Conservation (phyloP, 2,113 vertebrate species). For the Cyprinus carpio region DNA sequence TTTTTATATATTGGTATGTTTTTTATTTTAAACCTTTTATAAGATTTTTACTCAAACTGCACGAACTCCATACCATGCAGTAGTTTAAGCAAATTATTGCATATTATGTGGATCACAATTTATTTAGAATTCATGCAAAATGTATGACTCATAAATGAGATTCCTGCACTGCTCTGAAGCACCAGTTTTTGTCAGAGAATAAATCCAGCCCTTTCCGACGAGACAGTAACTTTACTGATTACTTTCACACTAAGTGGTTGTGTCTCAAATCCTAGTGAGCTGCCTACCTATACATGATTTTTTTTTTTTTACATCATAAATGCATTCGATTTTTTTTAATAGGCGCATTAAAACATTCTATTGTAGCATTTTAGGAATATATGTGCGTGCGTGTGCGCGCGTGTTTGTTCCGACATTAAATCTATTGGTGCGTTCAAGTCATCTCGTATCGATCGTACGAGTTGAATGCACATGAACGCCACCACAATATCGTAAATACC, state of each 20-base stretch:
- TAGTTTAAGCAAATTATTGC: neutral
- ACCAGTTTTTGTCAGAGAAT: conserved; percentile 6
- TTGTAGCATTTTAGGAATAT: too few species aligned
- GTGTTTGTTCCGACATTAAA: too few species aligned
- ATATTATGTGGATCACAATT: neutral
- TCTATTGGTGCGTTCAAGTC: too few species aligned
- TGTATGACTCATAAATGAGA: neutral
- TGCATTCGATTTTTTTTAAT: too few species aligned
- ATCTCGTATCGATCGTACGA: too few species aligned
- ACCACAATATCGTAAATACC: too few species aligned
- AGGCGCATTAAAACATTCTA: too few species aligned
- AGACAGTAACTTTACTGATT: neutral
- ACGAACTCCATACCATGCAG: neutral
- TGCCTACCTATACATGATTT: neutral
- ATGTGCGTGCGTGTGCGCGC: too few species aligned
- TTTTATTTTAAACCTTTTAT: conserved; percentile 5
- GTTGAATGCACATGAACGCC: too few species aligned
- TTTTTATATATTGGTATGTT: too few species aligned
- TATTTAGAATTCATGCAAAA: neutral
- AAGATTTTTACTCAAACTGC: neutral
- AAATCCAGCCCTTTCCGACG: neutral
- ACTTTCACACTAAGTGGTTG: neutral
- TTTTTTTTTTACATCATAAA: too few species aligned
- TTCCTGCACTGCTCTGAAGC: neutral
- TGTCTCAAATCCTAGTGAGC: neutral